Conservation (phyloP, 2,888 invertebrate species). For the Nysson spinosus region DNA sequence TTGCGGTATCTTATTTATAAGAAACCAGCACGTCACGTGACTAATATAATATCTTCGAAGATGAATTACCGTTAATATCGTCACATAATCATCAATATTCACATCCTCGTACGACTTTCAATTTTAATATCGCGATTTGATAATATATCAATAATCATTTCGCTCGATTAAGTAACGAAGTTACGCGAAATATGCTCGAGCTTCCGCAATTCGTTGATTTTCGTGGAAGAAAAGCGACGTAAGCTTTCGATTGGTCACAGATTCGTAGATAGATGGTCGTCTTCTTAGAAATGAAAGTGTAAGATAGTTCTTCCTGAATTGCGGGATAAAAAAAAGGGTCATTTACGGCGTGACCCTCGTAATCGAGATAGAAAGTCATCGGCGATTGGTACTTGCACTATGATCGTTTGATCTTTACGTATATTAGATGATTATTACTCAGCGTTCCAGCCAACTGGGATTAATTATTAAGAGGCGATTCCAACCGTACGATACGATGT, state of each 20-base stretch:
- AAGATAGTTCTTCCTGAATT: conserved; percentile 29
- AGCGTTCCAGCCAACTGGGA: conserved; percentile 39
- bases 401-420: conserved; percentile 63
- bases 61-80: too few species aligned
- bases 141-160: too few species aligned
- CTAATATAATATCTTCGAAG: too few species aligned
- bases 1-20: too few species aligned
- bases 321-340: conserved; percentile 40
- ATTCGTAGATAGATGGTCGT: background rate
- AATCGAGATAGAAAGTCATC: conserved; percentile 29
- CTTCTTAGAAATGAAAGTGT: conserved; percentile 46
- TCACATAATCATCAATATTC: too few species aligned
- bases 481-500: conserved; percentile 28
- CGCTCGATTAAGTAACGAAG: too few species aligned
- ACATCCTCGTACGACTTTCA: too few species aligned
- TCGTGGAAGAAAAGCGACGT: too few species aligned
- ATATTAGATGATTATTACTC: conserved; percentile 49
- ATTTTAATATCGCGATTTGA: too few species aligned
- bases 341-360: conserved; percentile 10
- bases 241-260: conserved; percentile 22
- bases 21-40: too few species aligned
- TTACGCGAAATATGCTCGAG: too few species aligned
- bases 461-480: conserved; percentile 70
- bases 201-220: too few species aligned
- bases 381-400: conserved; percentile 41